Evolutionary conservation across 2,113 vertebrate species (phyloP), one percentile per base, ranked within the genome.

Genomic region (Embiotoca jacksoni): DNA sequence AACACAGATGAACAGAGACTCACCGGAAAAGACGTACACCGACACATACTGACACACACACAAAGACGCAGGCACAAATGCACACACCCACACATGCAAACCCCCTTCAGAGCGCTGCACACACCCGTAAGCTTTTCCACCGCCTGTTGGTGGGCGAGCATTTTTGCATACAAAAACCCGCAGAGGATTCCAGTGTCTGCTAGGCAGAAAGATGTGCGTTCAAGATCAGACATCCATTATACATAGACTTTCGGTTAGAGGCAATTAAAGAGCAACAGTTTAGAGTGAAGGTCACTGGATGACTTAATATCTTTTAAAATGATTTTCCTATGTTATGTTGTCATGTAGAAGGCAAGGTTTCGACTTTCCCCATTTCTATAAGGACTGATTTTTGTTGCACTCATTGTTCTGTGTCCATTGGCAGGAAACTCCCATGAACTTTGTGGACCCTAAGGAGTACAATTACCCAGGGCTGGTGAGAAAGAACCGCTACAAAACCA

Each of bases 381-480:
- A 62, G 16, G 50, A 32, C 58, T 59, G 33, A 80, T 72, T 78
- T 73, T 72, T 78, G 3, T 57, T 72, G 58, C 64, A 31, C 36
- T 36, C 44, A 68, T 76, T 91, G 55, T 89, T 82, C 67, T 89
- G 64, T 85, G 85, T 47, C 80, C 76, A 89, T 88, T 61, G 67
- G 72, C 92, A 99, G 98, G 98, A 98, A 94, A 97, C 97, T 89
- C 98, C 98, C 72, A 99, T 99, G 98, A 99, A 99, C 83, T 99
- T 99, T 88, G 96, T 99, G 92, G 98, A 99, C 91, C 98, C 98
- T 1, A 99, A 99, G 87, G 98, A 99, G 81, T 99, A 99, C 56
- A 96, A 95, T 93, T 97, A 99, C 89, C 97, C 98, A 47, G 98
- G 98, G 64, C 94, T 99, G 84, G 98, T 99, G 86, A 95, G 97